A percentile compares a stretch with the other conserved stretches of the same genome.
Evolutionary conservation across 2,888 invertebrate species (phyloP).

Genomic region (Drosophila ustulata): DNA sequence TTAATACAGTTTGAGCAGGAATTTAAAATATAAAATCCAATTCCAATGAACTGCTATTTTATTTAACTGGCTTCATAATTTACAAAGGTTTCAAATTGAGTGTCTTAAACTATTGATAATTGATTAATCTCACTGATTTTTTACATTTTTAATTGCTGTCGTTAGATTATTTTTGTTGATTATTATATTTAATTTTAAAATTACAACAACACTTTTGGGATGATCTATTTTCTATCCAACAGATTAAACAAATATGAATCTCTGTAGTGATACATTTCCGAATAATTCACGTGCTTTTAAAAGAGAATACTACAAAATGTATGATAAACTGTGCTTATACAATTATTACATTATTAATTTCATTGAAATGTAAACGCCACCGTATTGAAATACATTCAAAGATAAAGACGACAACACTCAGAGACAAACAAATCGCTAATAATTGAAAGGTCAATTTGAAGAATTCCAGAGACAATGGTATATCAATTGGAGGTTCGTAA

Average conservation of each 20-base stretch:
- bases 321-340: slow-evolving; percentile 5
- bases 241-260: not conserved
- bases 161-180: no score
- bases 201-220: no score
- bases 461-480: slow-evolving; percentile 1
- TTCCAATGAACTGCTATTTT: no score
- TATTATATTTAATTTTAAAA: no score
- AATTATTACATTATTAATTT: not conserved
- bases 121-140: no score
- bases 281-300: slow-evolving; percentile 13
- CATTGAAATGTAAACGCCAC: not conserved
- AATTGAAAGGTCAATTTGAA: fast-evolving
- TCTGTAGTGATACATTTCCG: not conserved
- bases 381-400: not conserved
- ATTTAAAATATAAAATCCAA: no score
- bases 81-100: no score
- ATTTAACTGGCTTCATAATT: no score
- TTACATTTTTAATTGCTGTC: no score
- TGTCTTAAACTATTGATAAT: no score
- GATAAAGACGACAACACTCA: not conserved
- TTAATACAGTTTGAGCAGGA: no score
- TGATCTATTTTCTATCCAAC: no score
- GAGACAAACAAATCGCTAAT: not conserved
- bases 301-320: not conserved
- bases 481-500: not conserved